phyloP scores from a whole-genome alignment of 2,113 vertebrate genomes.

The Oryzias woworae region DNA sequence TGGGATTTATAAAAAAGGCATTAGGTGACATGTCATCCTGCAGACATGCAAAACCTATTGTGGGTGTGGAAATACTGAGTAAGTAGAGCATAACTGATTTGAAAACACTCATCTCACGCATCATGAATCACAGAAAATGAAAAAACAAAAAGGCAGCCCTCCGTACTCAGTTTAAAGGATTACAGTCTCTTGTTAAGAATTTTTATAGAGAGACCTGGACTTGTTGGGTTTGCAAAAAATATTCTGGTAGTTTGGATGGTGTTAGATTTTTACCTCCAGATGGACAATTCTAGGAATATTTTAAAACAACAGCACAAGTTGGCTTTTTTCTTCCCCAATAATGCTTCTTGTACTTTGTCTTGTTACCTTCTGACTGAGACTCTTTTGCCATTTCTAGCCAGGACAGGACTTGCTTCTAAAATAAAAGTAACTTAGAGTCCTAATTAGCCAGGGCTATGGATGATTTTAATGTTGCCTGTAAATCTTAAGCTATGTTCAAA shows the following conservation, averaged over 20 bases:
- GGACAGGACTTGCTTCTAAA: too few relatives aligned
- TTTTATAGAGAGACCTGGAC: slow-evolving; percentile 2
- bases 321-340: too few relatives aligned
- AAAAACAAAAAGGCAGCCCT: slow-evolving; percentile 16
- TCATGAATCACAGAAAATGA: slow-evolving; percentile 25
- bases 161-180: slow-evolving; percentile 22
- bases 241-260: background rate
- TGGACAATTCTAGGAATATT: too few relatives aligned
- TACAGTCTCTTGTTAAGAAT: slow-evolving; percentile 6
- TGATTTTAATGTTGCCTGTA: too few relatives aligned
- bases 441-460: too few relatives aligned
- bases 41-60: slow-evolving; percentile 2
- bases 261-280: background rate
- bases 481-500: too few relatives aligned
- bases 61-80: slow-evolving; percentile 22
- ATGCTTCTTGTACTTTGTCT: too few relatives aligned
- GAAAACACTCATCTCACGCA: slow-evolving; percentile 34
- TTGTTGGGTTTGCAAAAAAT: background rate
- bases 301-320: too few relatives aligned
- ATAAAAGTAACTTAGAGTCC: too few relatives aligned
- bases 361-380: too few relatives aligned
- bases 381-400: too few relatives aligned
- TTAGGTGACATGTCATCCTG: slow-evolving; percentile 9
- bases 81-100: slow-evolving; percentile 44
- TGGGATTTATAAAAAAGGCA: slow-evolving; percentile 11